These are phyloP conservation scores for Blastobasis adustella DNA, from an alignment of 2,888 invertebrate genomes.

Conservation along the genomic window DNA sequence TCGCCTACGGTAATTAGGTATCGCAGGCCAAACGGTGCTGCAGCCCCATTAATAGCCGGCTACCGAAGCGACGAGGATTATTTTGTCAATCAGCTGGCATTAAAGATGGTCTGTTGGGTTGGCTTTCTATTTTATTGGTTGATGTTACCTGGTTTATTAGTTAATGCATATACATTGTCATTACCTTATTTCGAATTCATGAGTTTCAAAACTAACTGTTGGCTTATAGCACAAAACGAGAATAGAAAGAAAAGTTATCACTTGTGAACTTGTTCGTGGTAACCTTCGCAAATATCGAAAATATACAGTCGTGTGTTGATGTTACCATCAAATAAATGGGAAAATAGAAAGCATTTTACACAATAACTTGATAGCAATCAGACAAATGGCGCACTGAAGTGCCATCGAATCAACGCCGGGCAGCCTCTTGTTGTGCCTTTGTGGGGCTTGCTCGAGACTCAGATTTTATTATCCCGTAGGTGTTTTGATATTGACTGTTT, in stretches of 20 bases:
- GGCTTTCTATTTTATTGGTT: too few species aligned
- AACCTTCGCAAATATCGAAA: not conserved
- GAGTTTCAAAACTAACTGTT: too few species aligned
- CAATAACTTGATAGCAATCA: slow-evolving; percentile 36
- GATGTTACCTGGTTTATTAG: too few species aligned
- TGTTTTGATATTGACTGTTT: not conserved
- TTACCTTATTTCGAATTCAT: too few species aligned
- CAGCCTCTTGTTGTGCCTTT: slow-evolving; percentile 10
- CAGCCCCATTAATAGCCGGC: slow-evolving; percentile 19
- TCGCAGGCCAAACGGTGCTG: slow-evolving; percentile 29
- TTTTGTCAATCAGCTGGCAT: slow-evolving; percentile 6
- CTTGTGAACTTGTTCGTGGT: slow-evolving; percentile 20
- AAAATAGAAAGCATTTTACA: slow-evolving; percentile 16
- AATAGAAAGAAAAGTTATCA: too few species aligned
- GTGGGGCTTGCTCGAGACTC: too few species aligned
- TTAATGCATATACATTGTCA: too few species aligned
- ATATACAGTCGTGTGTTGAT: not conserved
- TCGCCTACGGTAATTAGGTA: slow-evolving; percentile 52
- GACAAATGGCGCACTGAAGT: slow-evolving; percentile 46
- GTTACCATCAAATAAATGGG: slow-evolving; percentile 8
- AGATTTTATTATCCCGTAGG: slow-evolving; percentile 3
- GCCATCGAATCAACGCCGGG: slow-evolving; percentile 31
- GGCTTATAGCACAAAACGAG: too few species aligned
- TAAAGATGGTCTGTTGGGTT: too few species aligned
- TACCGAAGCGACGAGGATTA: slow-evolving; percentile 17